Base-by-base conservation (phyloP, 2,797 vertebrate genomes). In the Lacerta viridis region DNA sequence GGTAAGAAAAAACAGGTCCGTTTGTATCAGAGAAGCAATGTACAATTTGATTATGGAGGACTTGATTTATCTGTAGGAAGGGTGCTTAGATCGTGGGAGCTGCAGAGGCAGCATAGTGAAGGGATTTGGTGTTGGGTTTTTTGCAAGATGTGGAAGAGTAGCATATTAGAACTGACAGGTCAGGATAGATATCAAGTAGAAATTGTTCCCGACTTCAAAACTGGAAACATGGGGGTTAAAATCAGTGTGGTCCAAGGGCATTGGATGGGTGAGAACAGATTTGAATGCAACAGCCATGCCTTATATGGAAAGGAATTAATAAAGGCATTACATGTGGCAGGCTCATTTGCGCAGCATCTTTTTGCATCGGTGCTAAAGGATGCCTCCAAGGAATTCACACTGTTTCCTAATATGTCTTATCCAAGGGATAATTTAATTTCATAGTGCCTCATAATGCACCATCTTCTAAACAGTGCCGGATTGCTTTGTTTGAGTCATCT, bases 341-440 rank as follows among this genome's bases (percentile, higher is more conserved):
- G 17, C 50, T 81, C 25, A 25, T 74, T 80, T 33, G 39, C 27
- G 74, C 15, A 80, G 50, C 50, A 86, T 86, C 33, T 80, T 59
- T 59, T 59, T n/a, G 50, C 50, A 41, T 68, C 39, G n/a, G 86
- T 61, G 50, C 69, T 87, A 81, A 87, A 87, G 74, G 36, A 61
- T 61, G 36, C 78, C 68, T 74, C 36, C 29, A 33, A 87, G 68
- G 50, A 87, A 74, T 75, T 39, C 50, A 81, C 33, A 74, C 79
- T 81, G 78, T 74, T 81, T 72, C 69, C 27, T 46, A 87, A 81
- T 46, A 81, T 61, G 36, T 64, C 55, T 43, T 43, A 61, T 87
- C 86, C 50, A 46, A 81, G 55, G 36, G 36, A 81, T 87, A 43
- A 87, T 81, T 80, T 64, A 81, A 80, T 87, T 87, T 74, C 36